Evolutionary conservation across 2,113 vertebrate genomes (phyloP).

Genomic region (Murina feae): DNA sequence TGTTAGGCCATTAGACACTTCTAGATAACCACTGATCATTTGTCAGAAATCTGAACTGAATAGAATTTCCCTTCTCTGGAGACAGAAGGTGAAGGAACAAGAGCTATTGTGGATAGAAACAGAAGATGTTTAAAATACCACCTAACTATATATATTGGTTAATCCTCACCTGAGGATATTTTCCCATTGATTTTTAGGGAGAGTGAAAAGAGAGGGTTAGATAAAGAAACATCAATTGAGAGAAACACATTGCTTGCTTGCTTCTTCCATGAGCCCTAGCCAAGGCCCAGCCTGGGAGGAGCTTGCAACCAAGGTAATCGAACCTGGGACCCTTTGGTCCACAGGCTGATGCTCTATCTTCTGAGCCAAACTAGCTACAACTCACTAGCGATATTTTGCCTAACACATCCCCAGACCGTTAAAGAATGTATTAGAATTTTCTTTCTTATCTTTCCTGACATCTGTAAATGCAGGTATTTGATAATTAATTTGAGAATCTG

Average conservation of each 20-base stretch:
- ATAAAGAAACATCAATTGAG: no score
- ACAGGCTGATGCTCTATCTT: no score
- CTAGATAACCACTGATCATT: not conserved
- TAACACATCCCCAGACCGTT: not conserved
- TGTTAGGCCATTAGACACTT: not conserved
- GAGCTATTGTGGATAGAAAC: not conserved
- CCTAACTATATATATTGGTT: not conserved
- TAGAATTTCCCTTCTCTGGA: not conserved
- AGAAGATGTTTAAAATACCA: not conserved
- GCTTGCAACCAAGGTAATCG: no score
- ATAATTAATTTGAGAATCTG: not conserved
- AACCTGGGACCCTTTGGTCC: no score
- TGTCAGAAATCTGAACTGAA: not conserved
- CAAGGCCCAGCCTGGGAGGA: no score
- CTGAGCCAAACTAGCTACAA: no score
- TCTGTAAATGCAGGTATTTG: slow-evolving; percentile 11
- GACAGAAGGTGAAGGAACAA: not conserved
- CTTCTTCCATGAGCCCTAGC: no score
- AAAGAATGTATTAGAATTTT: not conserved
- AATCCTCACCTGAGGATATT: no score
- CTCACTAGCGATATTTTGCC: not conserved
- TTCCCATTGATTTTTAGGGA: no score
- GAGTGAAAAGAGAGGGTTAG: no score
- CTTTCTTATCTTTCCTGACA: not conserved
- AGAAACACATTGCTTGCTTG: no score